Percentiles rank a stretch among this genome's conserved stretches.
Conservation (phyloP, 2,797 vertebrate species). For the Chrosomus eos region DNA sequence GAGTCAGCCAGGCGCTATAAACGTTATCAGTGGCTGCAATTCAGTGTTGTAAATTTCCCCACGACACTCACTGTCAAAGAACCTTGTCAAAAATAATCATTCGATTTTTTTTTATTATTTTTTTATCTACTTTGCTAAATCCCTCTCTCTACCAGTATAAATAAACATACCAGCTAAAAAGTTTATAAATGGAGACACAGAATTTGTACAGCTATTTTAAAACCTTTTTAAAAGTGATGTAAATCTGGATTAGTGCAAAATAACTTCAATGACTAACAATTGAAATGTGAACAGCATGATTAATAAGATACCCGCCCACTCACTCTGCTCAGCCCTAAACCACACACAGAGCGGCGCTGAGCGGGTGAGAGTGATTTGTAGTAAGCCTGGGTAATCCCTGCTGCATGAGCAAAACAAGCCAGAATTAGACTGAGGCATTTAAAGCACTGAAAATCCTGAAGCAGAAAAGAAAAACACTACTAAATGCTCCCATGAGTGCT, state of each 20-base stretch:
- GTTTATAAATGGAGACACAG: background rate
- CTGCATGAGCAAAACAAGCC: conserved; percentile 39
- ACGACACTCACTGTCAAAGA: background rate
- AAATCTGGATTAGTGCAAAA: conserved; percentile 22
- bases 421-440: conserved; percentile 40
- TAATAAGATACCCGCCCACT: conserved; percentile 29
- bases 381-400: conserved; percentile 43
- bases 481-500: conserved; percentile 6
- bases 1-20: too few relatives aligned
- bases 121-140: background rate
- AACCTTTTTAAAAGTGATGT: background rate
- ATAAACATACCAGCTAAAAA: background rate
- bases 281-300: background rate
- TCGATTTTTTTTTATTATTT: background rate
- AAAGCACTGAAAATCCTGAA: background rate
- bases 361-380: conserved; percentile 36
- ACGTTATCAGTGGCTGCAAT: background rate
- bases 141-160: background rate
- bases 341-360: background rate
- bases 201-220: background rate
- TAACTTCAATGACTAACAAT: conserved; percentile 21
- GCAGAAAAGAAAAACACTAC: conserved; percentile 18
- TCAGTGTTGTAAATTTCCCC: too few relatives aligned
- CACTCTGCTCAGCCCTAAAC: background rate
- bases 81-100: background rate